Evolutionary conservation across 2,113 vertebrate genomes (phyloP), one percentile per base, ranked within the genome.

Genomic region (Raja brachyura): DNA sequence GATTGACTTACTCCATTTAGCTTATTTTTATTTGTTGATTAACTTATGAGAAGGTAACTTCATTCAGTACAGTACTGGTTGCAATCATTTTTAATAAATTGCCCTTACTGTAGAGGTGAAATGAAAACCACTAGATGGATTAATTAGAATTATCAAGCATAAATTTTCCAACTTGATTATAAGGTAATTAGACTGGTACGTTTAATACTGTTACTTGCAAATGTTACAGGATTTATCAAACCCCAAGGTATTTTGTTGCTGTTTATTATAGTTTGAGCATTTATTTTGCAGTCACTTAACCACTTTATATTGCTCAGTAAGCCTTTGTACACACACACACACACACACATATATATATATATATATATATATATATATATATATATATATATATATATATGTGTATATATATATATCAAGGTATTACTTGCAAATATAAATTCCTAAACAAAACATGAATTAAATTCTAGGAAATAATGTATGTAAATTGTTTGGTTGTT

Each of bases 351-450:
- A 79, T 4, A 78, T 78, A 48, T 90, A 73, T 33, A n/a, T 48
- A 48, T 48, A 3, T 54, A 79, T 4, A 78, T 78, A 48, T 90
- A 73, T 33, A n/a, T 54, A 79, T 4, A 77, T 77, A 48, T 90
- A 70, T 31, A n/a, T n/a, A n/a, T n/a, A n/a, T n/a, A n/a, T n/a
- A n/a, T n/a, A n/a, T n/a, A n/a, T n/a, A n/a, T n/a, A n/a, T n/a
- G n/a, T n/a, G n/a, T 48, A 48, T 48, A 3, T 54, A 79, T 4
- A 78, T 78, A 48, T 90, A 73, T 33, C 1, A 73, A 92, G 33
- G 66, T 92, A 54, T 73, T 92, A 92, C 90, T 92, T 74, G 33
- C 90, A 92, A 48, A 73, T 33, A 70, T 90, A 73, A 90, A 92
- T 54, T 73, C 9, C 90, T 92, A 92, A 92, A 90, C 73, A 8